A percentile compares a stretch with the other conserved stretches of the same genome.
Evolutionary conservation across 2,113 vertebrate species (phyloP).

Genomic region (Sturnira hondurensis): DNA sequence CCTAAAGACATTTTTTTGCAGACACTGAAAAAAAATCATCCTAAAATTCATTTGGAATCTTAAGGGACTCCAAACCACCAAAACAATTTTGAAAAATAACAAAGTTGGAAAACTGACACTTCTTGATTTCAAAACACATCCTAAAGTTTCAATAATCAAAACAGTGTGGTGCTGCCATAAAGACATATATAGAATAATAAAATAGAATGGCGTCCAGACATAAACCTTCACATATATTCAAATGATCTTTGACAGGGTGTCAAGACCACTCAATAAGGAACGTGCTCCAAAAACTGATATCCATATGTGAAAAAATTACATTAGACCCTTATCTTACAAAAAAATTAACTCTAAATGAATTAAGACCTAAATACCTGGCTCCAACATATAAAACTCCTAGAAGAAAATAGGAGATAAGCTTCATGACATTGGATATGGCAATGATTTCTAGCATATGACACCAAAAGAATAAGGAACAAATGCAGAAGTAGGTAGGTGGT

Average conservation of each 20-base stretch:
- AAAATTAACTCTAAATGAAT: not conserved
- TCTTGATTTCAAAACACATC: not conserved
- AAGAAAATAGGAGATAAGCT: not conserved
- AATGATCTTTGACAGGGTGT: not conserved
- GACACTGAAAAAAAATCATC: not conserved
- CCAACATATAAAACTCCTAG: not conserved
- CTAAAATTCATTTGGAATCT: not conserved
- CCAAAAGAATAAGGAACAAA: not conserved
- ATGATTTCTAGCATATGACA: not conserved
- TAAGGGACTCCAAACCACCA: not conserved
- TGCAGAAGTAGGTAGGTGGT: not conserved
- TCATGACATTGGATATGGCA: not conserved
- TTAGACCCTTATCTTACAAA: not conserved
- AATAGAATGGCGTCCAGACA: not conserved
- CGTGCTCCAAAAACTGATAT: not conserved
- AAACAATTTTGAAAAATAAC: not conserved
- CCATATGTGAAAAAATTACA: not conserved
- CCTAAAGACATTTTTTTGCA: not conserved
- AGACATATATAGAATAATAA: not conserved
- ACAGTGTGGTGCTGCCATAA: not conserved
- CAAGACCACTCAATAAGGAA: not conserved
- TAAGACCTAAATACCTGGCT: not conserved
- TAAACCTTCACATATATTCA: not conserved
- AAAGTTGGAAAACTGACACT: not conserved
- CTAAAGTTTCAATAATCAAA: not conserved